phyloP scores from a whole-genome alignment of 23 tunicate species.

The Halocynthia aurantium region DNA sequence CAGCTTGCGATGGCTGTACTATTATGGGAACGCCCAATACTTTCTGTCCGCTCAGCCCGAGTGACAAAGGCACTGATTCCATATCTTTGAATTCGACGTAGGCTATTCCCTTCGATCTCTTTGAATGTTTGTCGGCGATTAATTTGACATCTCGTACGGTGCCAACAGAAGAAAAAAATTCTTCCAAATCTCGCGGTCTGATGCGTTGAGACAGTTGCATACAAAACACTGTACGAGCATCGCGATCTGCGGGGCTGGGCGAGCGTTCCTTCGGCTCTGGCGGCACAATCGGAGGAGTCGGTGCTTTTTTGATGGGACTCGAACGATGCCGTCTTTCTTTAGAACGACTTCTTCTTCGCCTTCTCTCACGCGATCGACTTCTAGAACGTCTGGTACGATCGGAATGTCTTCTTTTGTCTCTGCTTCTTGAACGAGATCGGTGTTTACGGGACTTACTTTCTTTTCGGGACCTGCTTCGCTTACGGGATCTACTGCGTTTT shows the following conservation, averaged over 20 bases:
- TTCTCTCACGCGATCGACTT: slow-evolving; percentile 30
- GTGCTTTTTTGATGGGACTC: neutral
- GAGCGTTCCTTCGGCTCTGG: slow-evolving; percentile 58
- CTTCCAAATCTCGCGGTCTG: slow-evolving; percentile 86
- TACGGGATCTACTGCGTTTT: slow-evolving; percentile 12
- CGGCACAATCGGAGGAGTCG: slow-evolving; percentile 13
- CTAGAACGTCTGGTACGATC: slow-evolving; percentile 31
- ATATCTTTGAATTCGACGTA: slow-evolving; percentile 93
- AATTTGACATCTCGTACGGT: slow-evolving; percentile 87
- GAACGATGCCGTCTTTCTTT: neutral
- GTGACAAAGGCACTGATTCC: slow-evolving; percentile 88
- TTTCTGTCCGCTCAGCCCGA: slow-evolving; percentile 87
- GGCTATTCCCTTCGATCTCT: slow-evolving; percentile 84
- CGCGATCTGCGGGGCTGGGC: slow-evolving; percentile 89
- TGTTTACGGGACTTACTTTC: slow-evolving; percentile 20
- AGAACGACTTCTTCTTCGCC: slow-evolving; percentile 31
- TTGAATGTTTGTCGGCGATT: slow-evolving; percentile 91
- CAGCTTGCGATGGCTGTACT: slow-evolving; percentile 95
- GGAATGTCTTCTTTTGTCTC: slow-evolving; percentile 11
- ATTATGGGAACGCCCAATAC: slow-evolving; percentile 88
- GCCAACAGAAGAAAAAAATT: slow-evolving; percentile 95
- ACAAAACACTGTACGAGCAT: slow-evolving; percentile 91
- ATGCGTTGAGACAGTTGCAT: slow-evolving; percentile 91
- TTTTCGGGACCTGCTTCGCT: slow-evolving; percentile 33
- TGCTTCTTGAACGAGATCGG: slow-evolving; percentile 15